phyloP scores from a whole-genome alignment of 2,888 invertebrate genomes.

The Drosophila sordidula region DNA sequence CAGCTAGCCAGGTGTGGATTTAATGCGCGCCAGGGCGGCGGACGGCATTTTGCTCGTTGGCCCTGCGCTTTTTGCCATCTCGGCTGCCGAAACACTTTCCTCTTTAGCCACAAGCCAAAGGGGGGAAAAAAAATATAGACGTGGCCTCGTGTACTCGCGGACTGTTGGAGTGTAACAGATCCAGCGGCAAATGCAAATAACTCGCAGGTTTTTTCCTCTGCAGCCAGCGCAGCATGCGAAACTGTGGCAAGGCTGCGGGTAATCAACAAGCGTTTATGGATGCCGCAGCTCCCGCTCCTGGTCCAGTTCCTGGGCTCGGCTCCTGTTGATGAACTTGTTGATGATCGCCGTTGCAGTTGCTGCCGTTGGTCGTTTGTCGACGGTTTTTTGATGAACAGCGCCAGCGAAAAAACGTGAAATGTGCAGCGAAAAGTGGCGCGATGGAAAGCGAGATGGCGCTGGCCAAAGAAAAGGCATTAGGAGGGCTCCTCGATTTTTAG shows the following conservation, averaged over 20 bases:
- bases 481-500: constrained; percentile 5
- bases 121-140: constrained; percentile 12
- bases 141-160: constrained; percentile 37
- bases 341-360: constrained; percentile 62
- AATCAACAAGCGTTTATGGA: constrained; percentile 77
- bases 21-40: constrained; percentile 54
- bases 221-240: constrained; percentile 31
- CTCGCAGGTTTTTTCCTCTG: constrained; percentile 42
- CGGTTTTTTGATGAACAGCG: constrained; percentile 39
- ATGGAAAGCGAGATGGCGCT: neutral
- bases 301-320: constrained; percentile 13
- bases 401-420: constrained; percentile 18
- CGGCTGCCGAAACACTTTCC: constrained; percentile 67
- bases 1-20: constrained; percentile 67
- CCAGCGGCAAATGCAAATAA: constrained; percentile 76
- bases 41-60: constrained; percentile 39
- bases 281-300: constrained; percentile 51
- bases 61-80: constrained; percentile 39
- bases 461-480: constrained; percentile 6
- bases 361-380: constrained; percentile 57
- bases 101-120: constrained; percentile 51
- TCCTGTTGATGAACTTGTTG: constrained; percentile 67
- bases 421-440: constrained; percentile 18
- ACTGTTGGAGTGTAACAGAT: constrained; percentile 72
- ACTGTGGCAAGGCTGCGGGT: constrained; percentile 75